Evolutionary conservation across 2,797 vertebrate genomes (phyloP), one percentile per base, ranked within the genome.

Genomic region (Picus viridis): DNA sequence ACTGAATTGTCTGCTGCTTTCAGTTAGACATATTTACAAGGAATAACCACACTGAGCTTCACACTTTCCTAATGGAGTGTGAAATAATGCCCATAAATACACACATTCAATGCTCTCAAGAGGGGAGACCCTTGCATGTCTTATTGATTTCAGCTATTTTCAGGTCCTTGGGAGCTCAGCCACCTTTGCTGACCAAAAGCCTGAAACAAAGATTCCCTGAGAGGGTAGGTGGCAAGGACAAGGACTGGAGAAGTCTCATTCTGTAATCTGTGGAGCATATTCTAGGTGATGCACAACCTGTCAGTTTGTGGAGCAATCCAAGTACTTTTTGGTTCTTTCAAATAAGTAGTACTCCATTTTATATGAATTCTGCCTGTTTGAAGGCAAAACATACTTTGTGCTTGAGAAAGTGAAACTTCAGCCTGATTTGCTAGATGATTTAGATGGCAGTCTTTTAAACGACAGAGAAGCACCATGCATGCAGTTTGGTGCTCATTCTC

Each of bases 1-100:
- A 69, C 69, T 70, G 68, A 82, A 89, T 92, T 77, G 71, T 39
- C 51, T 77, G 23, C 27, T 81, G 54, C 36, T 86, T 95, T 90
- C 71, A 76, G 14, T 16, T 47, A 58, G 76, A 73, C 7, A 20
- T 79, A 68, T 62, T 82, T 82, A 74, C 43, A 76, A 86, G 27
- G 36, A 83, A 41, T 9, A 91, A 86, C 29, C 23, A 29, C 57
- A 16, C 6, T 1, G 14, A 58, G 39, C 83, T 91, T 88, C 62
- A 63, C 39, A 72, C 24, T 36, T 83, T 85, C 61, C 47, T 81
- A 77, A 83, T 3, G 1, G 22, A 64, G 24, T 70, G 58, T 65
- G 53, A 76, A 89, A 90, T 62, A 45, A 84, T 26, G 54, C 9
- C 51, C 39, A 68, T 59, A 70, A 95, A 80, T 39, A 49, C 23